Evolutionary conservation across 2,888 invertebrate genomes (phyloP).

Genomic region (Brachypalpus laphriformis): DNA sequence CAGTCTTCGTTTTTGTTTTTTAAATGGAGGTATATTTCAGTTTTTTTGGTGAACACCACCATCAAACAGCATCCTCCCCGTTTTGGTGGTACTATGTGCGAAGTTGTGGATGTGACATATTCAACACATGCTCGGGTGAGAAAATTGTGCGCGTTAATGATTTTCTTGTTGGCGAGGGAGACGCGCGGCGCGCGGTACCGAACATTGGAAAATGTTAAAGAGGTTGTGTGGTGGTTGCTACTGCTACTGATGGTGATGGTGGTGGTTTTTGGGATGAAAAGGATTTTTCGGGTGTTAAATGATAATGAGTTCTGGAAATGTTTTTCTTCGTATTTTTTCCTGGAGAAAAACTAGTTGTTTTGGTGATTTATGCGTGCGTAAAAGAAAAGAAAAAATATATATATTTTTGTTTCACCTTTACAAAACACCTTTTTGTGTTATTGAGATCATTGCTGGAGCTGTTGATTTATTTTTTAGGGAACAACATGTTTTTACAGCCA

Average conservation of each 20-base stretch:
- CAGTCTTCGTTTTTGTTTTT: background rate
- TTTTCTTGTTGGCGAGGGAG: constrained; percentile 72
- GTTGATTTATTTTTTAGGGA: constrained; percentile 50
- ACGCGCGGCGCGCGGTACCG: constrained; percentile 39
- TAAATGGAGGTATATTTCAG: constrained; percentile 66
- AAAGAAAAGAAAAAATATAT: background rate
- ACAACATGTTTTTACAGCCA: constrained; percentile 43
- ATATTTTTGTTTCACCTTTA: constrained; percentile 9
- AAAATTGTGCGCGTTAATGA: constrained; percentile 74
- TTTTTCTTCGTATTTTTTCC: background rate
- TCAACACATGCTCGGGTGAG: constrained; percentile 75
- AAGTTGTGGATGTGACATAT: constrained; percentile 75
- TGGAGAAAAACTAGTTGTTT: constrained; percentile 29
- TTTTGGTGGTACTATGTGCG: constrained; percentile 70
- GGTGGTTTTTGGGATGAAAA: constrained; percentile 63
- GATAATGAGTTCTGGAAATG: constrained; percentile 62
- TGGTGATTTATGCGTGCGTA: constrained; percentile 56
- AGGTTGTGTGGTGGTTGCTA: constrained; percentile 51
- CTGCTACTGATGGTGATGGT: constrained; percentile 17
- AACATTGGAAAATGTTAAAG: constrained; percentile 60
- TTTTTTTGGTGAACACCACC: constrained; percentile 35
- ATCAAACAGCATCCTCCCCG: constrained; percentile 55
- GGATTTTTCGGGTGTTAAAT: constrained; percentile 73
- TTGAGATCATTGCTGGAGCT: constrained; percentile 46
- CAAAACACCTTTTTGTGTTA: constrained; percentile 40